Conservation (phyloP, 2,797 vertebrate genomes). For the Steatocranus sp. region DNA sequence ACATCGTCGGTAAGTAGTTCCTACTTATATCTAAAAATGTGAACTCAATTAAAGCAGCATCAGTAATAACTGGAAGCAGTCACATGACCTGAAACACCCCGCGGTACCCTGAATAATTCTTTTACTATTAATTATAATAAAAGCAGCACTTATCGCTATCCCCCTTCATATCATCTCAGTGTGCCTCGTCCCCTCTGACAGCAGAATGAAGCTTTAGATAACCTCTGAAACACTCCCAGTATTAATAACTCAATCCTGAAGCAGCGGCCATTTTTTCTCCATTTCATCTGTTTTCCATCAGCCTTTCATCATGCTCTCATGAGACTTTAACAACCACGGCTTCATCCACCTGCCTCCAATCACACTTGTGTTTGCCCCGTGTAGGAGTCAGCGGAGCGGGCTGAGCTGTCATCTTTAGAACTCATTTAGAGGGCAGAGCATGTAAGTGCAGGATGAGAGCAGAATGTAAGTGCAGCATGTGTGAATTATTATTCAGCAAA, state of each 20-base stretch:
- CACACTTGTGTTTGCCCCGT: background rate
- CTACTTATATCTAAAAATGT: background rate
- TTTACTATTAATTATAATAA: background rate
- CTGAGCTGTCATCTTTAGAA: background rate
- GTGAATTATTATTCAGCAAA: background rate
- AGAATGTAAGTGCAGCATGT: background rate
- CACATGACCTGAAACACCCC: background rate
- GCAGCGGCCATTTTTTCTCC: background rate
- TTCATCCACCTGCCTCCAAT: conserved; percentile 2
- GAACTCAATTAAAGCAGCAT: background rate
- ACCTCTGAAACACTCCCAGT: background rate
- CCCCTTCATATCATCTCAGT: background rate
- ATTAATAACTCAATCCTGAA: conserved; percentile 1
- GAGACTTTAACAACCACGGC: background rate
- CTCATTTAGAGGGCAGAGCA: background rate
- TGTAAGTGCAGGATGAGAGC: background rate
- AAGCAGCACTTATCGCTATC: background rate
- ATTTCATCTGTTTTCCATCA: conserved; percentile 10
- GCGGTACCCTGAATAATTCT: background rate
- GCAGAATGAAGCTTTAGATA: background rate
- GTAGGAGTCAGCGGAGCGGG: background rate
- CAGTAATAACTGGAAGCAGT: background rate
- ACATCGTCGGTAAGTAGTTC: background rate
- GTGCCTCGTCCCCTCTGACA: background rate
- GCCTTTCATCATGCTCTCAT: background rate